Base-by-base conservation (phyloP, 2,113 vertebrate species). In the Paedocypris sp. region DNA sequence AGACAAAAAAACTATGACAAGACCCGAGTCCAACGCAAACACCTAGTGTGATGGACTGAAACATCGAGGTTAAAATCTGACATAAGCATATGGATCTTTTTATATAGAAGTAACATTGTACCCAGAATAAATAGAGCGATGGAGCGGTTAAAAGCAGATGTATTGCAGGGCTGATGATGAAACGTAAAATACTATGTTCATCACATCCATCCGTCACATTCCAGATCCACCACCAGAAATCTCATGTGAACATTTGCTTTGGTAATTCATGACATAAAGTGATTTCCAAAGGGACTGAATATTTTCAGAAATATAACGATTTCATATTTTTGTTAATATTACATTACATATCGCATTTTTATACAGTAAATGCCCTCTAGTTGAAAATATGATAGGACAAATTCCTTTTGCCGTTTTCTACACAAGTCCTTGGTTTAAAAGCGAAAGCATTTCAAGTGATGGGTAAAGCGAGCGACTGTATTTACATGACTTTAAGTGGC, bases 1-100 rank as follows among this genome's bases (percentile, higher is more conserved):
- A n/a, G n/a, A n/a, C n/a, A n/a, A n/a, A n/a, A 78, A 81, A 83
- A 78, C 73, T 79, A 78, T 73, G 77, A 81, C 65, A 77, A 73
- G 71, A 82, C 75, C 72, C 69, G 71, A 79, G 77, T 63, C 73
- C 77, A 77, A 77, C 72, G 77, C 69, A 77, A 75, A 80, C 78
- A 79, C 72, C 69, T 80, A 80, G 75, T 79, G 76, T 76, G 80
- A 72, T 75, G 73, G 75, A 80, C 71, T 73, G 77, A 79, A 82
- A 48, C 45, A 45, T 66, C 43, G 56, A 42, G 39, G 19, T 32
- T 53, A 48, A 31, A 67, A 54, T 61, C 28, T 20, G 43, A 23
- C 5, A 47, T 28, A 60, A 73, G 80, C 78, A 82, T 75, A 80
- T 67, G 76, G 72, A 75, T 78, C 73, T 46, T 71, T 74, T 35